Conservation (phyloP, 2,888 invertebrate species). For the Synanthedon formicaeformis region DNA sequence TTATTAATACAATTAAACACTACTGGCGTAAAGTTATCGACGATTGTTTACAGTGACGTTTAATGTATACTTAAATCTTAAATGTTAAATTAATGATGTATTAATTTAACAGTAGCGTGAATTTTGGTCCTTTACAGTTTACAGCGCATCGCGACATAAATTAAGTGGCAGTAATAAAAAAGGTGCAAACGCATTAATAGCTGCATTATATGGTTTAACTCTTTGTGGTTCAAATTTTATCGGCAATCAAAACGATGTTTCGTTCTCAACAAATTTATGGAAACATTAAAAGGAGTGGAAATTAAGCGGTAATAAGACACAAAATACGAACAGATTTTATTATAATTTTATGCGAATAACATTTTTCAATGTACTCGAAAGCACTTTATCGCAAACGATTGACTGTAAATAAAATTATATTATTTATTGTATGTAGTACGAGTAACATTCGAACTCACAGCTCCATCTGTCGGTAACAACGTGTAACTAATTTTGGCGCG, state of each 20-base stretch:
- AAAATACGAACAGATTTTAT: background rate
- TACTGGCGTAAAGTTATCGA: too few relatives aligned
- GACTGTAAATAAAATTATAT: too few relatives aligned
- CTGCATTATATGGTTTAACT: conserved; percentile 35
- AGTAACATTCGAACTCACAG: too few relatives aligned
- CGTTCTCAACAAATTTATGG: conserved; percentile 33
- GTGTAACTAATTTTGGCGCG: too few relatives aligned
- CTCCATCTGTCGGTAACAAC: too few relatives aligned
- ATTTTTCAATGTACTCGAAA: background rate
- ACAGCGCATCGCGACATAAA: conserved; percentile 12
- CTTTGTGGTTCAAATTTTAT: conserved; percentile 39
- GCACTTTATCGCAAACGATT: too few relatives aligned
- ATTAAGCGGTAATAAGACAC: conserved; percentile 27
- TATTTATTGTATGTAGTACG: too few relatives aligned
- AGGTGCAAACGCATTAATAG: conserved; percentile 47
- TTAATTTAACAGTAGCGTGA: background rate
- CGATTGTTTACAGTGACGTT: too few relatives aligned
- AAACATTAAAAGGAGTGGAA: conserved; percentile 32
- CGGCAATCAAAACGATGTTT: conserved; percentile 41
- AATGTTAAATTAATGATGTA: background rate
- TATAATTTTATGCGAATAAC: background rate
- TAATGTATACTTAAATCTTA: background rate
- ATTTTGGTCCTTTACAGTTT: conserved; percentile 1
- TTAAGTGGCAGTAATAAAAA: conserved; percentile 25
- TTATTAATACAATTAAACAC: too few relatives aligned